phyloP scores from a whole-genome alignment of 1,140 invertebrate genomes.

The Medauroidea extradentata region DNA sequence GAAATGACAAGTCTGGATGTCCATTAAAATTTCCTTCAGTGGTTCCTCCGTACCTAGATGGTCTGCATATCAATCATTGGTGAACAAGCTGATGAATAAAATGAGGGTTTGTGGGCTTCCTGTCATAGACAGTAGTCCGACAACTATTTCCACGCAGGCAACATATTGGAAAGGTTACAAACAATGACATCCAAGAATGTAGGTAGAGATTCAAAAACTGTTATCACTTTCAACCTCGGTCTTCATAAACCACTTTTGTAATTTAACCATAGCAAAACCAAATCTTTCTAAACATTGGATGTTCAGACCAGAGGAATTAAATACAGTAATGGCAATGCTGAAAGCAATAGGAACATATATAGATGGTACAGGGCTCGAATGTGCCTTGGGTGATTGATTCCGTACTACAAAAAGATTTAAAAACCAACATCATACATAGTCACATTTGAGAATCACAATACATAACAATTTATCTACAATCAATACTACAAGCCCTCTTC shows the following conservation, averaged over 20 bases:
- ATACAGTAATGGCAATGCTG: neutral
- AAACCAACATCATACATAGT: no score
- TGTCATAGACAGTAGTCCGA: neutral
- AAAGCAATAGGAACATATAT: neutral
- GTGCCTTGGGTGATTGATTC: no score
- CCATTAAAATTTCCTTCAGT: no score
- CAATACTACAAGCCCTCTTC: no score
- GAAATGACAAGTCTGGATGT: no score
- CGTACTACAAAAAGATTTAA: no score
- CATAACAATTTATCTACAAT: no score
- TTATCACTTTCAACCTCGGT: neutral
- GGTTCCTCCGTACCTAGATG: neutral
- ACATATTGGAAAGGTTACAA: neutral
- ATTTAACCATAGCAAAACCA: neutral
- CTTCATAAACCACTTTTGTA: neutral
- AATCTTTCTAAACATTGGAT: neutral
- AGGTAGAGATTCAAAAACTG: neutral
- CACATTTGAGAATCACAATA: no score
- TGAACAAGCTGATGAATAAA: neutral
- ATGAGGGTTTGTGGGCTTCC: neutral
- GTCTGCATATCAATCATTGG: neutral
- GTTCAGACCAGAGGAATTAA: neutral
- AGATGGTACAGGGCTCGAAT: no score
- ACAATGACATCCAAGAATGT: neutral
- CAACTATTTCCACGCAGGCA: neutral